Conservation (phyloP, 2,797 vertebrate species). For the Peromyscus attwateri region DNA sequence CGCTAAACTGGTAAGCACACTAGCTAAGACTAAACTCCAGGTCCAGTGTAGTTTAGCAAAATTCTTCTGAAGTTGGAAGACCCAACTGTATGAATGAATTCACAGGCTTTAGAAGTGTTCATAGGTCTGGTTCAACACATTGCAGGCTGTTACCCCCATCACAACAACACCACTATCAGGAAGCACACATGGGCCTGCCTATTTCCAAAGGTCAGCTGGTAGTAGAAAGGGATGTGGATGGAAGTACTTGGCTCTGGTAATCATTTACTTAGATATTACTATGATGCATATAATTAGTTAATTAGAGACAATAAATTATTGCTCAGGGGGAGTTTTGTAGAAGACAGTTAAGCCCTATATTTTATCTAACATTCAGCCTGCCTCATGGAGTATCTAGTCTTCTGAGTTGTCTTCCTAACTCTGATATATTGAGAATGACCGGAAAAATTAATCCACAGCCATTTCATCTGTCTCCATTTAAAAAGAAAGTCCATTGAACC, state of each 20-base stretch:
- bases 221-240: not conserved
- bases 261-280: not conserved
- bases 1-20: not conserved
- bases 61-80: not conserved
- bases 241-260: not conserved
- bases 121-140: not conserved
- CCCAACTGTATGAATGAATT: not conserved
- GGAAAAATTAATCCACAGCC: slow-evolving; percentile 75
- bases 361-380: slow-evolving; percentile 51
- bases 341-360: not conserved
- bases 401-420: slow-evolving; percentile 66
- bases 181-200: not conserved
- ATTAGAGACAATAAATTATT: slow-evolving; percentile 59
- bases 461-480: slow-evolving; percentile 82
- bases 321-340: slow-evolving; percentile 22
- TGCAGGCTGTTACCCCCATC: not conserved
- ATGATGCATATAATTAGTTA: not conserved
- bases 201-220: not conserved
- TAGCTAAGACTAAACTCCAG: not conserved
- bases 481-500: slow-evolving; percentile 84
- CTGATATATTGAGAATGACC: slow-evolving; percentile 70
- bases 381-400: not conserved
- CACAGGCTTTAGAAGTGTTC: not conserved
- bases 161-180: not conserved
- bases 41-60: not conserved